Evolutionary conservation across 2,797 vertebrate species (phyloP).

Genomic region (Iguana delicatissima): DNA sequence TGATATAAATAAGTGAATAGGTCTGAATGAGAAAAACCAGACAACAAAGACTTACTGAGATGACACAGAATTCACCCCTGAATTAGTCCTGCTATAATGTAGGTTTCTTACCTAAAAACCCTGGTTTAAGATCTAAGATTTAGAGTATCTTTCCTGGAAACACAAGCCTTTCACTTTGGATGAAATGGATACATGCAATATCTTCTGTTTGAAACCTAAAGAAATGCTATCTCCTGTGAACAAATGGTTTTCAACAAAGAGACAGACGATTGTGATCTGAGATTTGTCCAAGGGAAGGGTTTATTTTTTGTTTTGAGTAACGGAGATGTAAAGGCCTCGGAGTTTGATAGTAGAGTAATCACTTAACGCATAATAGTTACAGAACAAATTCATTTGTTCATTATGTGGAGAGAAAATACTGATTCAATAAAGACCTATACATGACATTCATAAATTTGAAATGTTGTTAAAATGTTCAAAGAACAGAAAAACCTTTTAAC

Average conservation of each 20-base stretch:
- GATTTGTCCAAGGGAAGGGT: neutral
- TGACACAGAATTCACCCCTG: slow-evolving; percentile 7
- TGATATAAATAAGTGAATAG: neutral
- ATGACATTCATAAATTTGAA: neutral
- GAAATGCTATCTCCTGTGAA: neutral
- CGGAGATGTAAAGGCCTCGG: neutral
- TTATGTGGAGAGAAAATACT: neutral
- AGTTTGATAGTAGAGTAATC: neutral
- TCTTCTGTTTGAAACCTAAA: slow-evolving; percentile 21
- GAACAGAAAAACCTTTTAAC: neutral
- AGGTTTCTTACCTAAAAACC: slow-evolving; percentile 8
- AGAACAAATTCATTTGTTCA: neutral
- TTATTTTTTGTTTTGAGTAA: slow-evolving; percentile 19
- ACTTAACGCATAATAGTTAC: neutral
- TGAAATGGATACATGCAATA: neutral
- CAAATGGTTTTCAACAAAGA: neutral
- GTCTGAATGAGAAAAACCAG: neutral
- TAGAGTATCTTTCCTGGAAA: neutral
- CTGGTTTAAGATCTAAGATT: neutral
- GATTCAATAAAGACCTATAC: neutral
- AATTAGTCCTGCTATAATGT: neutral
- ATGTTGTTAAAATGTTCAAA: neutral
- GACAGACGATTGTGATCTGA: slow-evolving; percentile 7
- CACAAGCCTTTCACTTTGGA: neutral
- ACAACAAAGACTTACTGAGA: neutral